Base-by-base conservation (phyloP, 2,888 invertebrate species). In the Idaea biselata region DNA sequence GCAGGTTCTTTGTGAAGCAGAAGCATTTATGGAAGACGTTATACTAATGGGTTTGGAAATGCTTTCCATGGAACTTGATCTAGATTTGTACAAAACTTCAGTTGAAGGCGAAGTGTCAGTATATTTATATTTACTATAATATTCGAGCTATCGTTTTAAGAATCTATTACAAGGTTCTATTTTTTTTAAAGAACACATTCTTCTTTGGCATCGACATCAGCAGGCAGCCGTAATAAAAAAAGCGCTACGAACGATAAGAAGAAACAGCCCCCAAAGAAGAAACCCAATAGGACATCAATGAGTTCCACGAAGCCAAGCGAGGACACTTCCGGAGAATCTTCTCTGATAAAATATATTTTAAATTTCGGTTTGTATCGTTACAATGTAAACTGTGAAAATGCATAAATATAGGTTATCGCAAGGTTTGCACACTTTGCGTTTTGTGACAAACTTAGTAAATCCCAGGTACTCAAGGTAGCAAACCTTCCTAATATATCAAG, bases 21-120 rank as follows among this genome's bases (percentile, higher is more conserved):
- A 92, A 78, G 87, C 90, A 0, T 91, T 92, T 69, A 86, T 89
- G 82, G 92, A 91, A 78, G 91, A 92, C 69, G 86, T 92, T 1
- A 86, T 91, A 67, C 71, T 92, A 60, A 67, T 85, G 55, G 89
- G 89, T 1, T 76, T 92, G 25, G 86, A 90, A 73, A 90, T 92
- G 91, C 82, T 92, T 16, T 79, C 91, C 14, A 87, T 91, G 88
- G 90, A 90, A 25, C 71, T 76, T 11, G 89, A 91, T 72, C 71
- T 89, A 31, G 86, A 88, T 6, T 67, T 73, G 6, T 84, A 80
- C 67, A 85, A 82, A 66, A 58, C 68, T 33, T 76, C 78, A 44
- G 65, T 62, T 8, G 86, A 83, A 8, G 82, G 79, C 85, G 83
- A 75, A 65, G 17, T n/a, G 11, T 55, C 54, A 33, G 53, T 56